Base-by-base conservation (phyloP, 2,888 invertebrate genomes). In the Rhagonycha fulva region DNA sequence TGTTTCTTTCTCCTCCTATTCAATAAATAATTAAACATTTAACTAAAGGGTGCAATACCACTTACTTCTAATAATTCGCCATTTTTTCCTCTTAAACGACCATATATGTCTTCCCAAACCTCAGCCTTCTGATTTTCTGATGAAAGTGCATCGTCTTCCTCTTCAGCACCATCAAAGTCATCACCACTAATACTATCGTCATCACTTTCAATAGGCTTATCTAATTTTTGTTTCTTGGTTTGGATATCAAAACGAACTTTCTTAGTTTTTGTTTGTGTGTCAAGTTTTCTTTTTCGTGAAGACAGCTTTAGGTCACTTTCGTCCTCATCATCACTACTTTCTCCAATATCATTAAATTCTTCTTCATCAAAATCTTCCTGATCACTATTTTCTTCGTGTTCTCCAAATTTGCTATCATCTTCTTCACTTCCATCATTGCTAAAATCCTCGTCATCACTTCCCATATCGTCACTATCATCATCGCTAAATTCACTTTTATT, bases 21-120 rank as follows among this genome's bases (percentile, higher is more conserved):
- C 61, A 47, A 76, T 69, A 68, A 68, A 47, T 47, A 71, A 24
- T 67, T 32, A 76, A 26, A 47, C 11, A 72, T 30, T 62, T 11
- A 60, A 66, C 14, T 67, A 62, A 72, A 76, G 62, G 28, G 47
- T 14, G 5, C 1, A 70, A 10, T 24, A 10, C 28, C 12, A 82
- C 82, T 85, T 87, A 92, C 92, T 83, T 89, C 88, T 66, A 97
- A 88, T 80, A 98, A 86, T 85, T 94, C 93, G 3, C 98, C 98
- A 81, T 94, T 90, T 83, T 92, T 92, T 84, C 95, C 94, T 81
- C 96, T 90, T 81, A 94, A 91, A 76, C 98, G 90, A 0, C 98
- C 98, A 88, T 98, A 98, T 85, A 98, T 98, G 89, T 98, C 98
- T 89, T 98, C 96, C 93, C 94, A 94, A 9, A 86, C 84, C 61